Evolutionary conservation across 2,888 invertebrate species (phyloP).

Genomic region (Lissonota sp.): DNA sequence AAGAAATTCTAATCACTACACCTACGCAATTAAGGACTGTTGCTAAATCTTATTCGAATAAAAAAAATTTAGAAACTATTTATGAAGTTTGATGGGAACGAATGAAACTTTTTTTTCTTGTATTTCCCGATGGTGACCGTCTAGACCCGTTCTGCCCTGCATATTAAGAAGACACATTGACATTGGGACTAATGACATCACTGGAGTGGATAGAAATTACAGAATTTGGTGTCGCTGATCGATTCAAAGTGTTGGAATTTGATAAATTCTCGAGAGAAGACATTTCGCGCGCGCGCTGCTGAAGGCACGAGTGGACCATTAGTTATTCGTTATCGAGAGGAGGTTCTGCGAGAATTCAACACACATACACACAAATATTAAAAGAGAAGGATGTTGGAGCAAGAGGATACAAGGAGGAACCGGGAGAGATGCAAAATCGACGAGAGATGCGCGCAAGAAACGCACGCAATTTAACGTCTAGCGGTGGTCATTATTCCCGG

Average conservation of each 20-base stretch:
- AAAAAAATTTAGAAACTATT: too few species aligned
- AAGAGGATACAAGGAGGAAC: not conserved
- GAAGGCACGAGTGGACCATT: constrained; percentile 59
- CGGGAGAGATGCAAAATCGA: constrained; percentile 41
- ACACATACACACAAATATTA: not conserved
- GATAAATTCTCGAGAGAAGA: constrained; percentile 48
- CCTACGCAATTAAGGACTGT: too few species aligned
- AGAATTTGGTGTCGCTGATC: constrained; percentile 53
- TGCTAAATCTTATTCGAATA: too few species aligned
- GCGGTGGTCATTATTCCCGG: constrained; percentile 69
- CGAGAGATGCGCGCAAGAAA: constrained; percentile 53
- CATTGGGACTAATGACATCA: constrained; percentile 11
- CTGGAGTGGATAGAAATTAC: constrained; percentile 28
- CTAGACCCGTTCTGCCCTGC: too few species aligned
- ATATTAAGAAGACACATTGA: too few species aligned
- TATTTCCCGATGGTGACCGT: too few species aligned
- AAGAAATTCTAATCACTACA: too few species aligned
- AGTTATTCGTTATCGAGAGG: constrained; percentile 62
- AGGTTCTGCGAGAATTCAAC: not conserved
- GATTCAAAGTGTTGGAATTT: constrained; percentile 57
- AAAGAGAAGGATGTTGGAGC: not conserved
- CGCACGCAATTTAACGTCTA: constrained; percentile 61
- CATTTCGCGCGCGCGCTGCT: not conserved
- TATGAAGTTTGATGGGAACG: too few species aligned
- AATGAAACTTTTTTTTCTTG: too few species aligned